phyloP scores from a whole-genome alignment of 2,797 vertebrate genomes.

The Clarias fuscus region DNA sequence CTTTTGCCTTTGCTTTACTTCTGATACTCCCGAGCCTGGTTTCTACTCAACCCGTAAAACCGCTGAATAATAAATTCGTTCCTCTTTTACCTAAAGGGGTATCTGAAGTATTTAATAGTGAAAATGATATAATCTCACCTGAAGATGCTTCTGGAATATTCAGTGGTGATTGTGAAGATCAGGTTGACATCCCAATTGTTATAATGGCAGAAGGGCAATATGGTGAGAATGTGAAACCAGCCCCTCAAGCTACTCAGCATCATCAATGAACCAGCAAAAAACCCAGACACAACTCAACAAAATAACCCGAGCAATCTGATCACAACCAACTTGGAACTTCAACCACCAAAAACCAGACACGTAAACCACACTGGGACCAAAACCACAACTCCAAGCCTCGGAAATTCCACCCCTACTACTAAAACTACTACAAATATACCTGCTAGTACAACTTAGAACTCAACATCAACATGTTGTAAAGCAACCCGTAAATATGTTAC shows the following conservation, averaged over 20 bases:
- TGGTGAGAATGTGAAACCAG: not conserved
- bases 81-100: not conserved
- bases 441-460: not conserved
- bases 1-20: constrained; percentile 40
- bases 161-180: constrained; percentile 26
- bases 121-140: not conserved
- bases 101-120: not conserved
- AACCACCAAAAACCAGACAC: constrained; percentile 32
- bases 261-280: not conserved
- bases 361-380: constrained; percentile 39
- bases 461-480: constrained; percentile 24
- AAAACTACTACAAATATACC: not conserved
- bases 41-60: not conserved
- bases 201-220: not conserved
- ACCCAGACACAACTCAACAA: not conserved
- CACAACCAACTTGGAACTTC: not conserved
- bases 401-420: not conserved
- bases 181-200: not conserved
- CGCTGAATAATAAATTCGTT: too few relatives aligned
- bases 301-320: not conserved
- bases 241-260: not conserved
- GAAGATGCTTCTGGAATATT: not conserved
- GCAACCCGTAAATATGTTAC: not conserved
- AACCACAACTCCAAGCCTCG: constrained; percentile 25
- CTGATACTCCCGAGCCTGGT: constrained; percentile 40